Evolutionary conservation across 2,888 invertebrate genomes (phyloP), one percentile per base, ranked within the genome.

Genomic region (Nomada goodeniana): DNA sequence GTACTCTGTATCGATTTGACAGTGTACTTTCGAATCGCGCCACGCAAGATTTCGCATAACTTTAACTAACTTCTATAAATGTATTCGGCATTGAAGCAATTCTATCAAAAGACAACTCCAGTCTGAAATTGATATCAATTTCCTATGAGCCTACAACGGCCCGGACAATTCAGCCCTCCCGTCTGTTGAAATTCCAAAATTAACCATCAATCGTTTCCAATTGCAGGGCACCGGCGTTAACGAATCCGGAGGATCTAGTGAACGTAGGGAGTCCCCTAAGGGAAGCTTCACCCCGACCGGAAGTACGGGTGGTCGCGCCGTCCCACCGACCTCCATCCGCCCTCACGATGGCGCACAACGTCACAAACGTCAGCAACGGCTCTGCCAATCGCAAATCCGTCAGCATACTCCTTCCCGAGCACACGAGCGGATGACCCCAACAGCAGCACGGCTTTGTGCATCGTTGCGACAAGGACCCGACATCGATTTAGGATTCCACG

Each of bases 371-470:
- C 53, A 53, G 57, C 29, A 78, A 84, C 52, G 76, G 76, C 61
- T 74, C 86, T 18, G 78, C 88, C 53, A 89, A 87, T 84, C 92
- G 93, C 74, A 93, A 93, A 83, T 93, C 93, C 76, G 93, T 93
- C 77, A 93, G 93, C 90, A 93, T 93, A 87, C 84, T 93, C 71
- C 84, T 93, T 55, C 93, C 93, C 61, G 92, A 93, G 52, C 91
- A 93, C 52, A 87, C 89, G 80, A 87, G 82, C 70, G 93, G 92
- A 91, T 93, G 93, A 93, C 92, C 90, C 88, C 90, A 90, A 42
- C 89, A 87, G 44, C 88, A 86, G 23, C 87, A 83, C 65, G 91
- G 92, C 57, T 90, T 92, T 82, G 90, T 92, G 67, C 92, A 92
- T 76, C 92, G 91, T 70, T 92, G 92, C 89, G 90, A 91, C 76